Conservation (phyloP, 2,113 vertebrate species). For the Paedocypris sp. region DNA sequence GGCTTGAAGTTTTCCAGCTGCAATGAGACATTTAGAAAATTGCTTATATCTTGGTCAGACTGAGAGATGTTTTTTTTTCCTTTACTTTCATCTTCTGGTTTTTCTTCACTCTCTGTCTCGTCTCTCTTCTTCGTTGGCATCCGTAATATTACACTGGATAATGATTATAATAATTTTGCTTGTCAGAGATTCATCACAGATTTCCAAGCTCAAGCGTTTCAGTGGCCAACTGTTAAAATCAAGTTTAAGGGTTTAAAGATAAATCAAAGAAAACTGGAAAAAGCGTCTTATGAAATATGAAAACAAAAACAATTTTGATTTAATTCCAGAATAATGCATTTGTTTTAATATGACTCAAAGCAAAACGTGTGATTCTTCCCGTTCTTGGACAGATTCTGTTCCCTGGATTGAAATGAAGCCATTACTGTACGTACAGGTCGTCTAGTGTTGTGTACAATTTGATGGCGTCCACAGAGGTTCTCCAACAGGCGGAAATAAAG, state of each 20-base stretch:
- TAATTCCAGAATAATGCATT: no score
- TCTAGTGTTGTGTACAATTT: constrained; percentile 63
- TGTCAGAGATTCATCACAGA: constrained; percentile 50
- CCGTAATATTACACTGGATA: constrained; percentile 49
- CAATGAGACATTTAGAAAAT: constrained; percentile 35
- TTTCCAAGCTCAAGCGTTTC: constrained; percentile 53
- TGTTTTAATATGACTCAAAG: no score
- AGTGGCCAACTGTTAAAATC: constrained; percentile 49
- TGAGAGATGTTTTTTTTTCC: constrained; percentile 16
- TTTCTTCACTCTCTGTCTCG: not conserved
- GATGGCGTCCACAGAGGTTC: constrained; percentile 56
- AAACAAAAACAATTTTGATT: no score
- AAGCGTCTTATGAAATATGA: no score
- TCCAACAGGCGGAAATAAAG: constrained; percentile 55
- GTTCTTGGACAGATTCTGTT: no score
- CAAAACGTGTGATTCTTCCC: no score
- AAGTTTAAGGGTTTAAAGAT: no score
- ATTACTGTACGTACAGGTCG: no score
- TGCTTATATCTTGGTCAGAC: constrained; percentile 25
- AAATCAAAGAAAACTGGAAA: no score
- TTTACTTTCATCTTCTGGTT: not conserved
- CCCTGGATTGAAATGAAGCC: no score
- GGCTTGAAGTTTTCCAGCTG: constrained; percentile 15
- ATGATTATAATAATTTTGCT: constrained; percentile 52
- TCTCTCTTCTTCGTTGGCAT: constrained; percentile 47